phyloP scores from a whole-genome alignment of 2,113 vertebrate genomes.

The Microtus pennsylvanicus region DNA sequence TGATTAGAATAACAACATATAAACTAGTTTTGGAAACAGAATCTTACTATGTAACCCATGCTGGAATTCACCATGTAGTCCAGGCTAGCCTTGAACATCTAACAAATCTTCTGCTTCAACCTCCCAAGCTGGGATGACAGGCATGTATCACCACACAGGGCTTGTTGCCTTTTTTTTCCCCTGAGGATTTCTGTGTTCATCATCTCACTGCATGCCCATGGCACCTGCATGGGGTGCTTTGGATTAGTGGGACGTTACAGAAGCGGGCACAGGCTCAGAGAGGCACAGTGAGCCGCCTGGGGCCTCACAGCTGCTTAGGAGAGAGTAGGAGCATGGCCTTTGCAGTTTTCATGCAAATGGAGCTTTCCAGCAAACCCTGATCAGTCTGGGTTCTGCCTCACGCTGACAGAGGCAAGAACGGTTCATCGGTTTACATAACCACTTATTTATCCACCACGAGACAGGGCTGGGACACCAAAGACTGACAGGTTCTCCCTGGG shows the following conservation, averaged over 20 bases:
- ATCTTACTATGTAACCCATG: background rate
- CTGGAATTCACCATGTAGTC: too few species aligned
- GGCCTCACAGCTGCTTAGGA: background rate
- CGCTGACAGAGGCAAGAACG: background rate
- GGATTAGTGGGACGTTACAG: background rate
- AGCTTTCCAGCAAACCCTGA: background rate
- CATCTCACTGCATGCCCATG: background rate
- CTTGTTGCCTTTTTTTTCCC: too few species aligned
- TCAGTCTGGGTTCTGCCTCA: background rate
- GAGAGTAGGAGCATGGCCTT: background rate
- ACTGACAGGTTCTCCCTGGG: too few species aligned
- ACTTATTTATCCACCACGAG: background rate
- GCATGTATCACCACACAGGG: too few species aligned
- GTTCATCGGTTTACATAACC: background rate
- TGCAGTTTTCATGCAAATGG: background rate
- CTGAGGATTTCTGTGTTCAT: background rate
- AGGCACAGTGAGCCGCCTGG: background rate
- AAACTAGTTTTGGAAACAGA: background rate
- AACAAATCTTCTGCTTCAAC: background rate
- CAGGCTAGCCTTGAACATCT: background rate
- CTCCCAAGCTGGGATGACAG: background rate
- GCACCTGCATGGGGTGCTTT: rapidly evolving
- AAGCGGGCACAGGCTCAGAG: background rate
- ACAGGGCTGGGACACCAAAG: too few species aligned
- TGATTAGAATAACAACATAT: background rate